These are phyloP conservation scores for Dermochelys coriacea DNA, from an alignment of 2,797 vertebrate species.

Conservation along the genomic window DNA sequence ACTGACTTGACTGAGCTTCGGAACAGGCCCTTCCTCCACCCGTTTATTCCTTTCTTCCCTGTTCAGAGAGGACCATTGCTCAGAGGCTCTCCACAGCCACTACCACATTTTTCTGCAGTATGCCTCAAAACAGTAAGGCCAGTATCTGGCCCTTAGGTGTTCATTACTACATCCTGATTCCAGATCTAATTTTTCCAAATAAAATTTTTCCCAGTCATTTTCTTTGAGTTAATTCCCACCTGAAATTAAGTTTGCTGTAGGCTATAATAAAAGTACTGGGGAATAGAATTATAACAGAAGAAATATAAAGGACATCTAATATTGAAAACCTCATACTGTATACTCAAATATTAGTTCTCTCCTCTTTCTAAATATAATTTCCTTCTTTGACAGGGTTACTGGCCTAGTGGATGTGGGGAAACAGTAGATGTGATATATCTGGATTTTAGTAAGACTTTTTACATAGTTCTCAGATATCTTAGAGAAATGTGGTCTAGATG, in stretches of 20 bases:
- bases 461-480: not conserved
- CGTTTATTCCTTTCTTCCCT: not conserved
- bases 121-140: not conserved
- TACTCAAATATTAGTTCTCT: not conserved
- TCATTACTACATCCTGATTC: constrained; percentile 9
- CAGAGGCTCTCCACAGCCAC: not conserved
- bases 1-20: not conserved
- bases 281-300: not conserved
- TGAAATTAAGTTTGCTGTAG: not conserved
- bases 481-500: not conserved
- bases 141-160: not conserved
- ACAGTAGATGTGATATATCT: not conserved
- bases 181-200: not conserved
- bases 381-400: not conserved
- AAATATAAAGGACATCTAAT: not conserved
- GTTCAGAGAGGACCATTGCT: not conserved
- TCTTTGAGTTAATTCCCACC: not conserved
- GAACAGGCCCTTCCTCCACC: not conserved
- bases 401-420: not conserved
- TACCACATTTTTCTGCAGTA: not conserved
- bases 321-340: not conserved
- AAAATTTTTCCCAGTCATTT: not conserved
- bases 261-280: not conserved
- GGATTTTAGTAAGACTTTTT: not conserved
- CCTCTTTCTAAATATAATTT: not conserved